Percentiles rank a stretch among this genome's conserved stretches.
phyloP scores from a whole-genome alignment of 2,888 invertebrate species.

The Melieria omissa region DNA sequence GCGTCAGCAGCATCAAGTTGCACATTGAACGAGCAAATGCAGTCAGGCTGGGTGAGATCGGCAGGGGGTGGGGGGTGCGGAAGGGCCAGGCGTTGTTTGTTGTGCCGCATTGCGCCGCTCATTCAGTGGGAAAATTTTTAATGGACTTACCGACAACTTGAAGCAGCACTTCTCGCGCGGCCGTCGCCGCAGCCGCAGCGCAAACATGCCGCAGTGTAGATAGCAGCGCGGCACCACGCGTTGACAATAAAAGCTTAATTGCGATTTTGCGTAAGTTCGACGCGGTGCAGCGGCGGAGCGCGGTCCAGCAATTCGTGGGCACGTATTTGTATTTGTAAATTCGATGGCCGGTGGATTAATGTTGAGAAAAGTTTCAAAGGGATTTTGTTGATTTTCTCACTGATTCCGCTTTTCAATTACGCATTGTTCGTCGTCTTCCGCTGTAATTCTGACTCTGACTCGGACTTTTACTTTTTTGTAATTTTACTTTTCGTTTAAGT shows the following conservation, averaged over 20 bases:
- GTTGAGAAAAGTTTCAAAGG: no score
- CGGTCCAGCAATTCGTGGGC: background rate
- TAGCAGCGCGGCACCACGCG: background rate
- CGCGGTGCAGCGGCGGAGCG: slow-evolving; percentile 23
- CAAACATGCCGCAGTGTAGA: background rate
- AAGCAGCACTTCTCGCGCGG: slow-evolving; percentile 13
- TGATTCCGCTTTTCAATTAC: no score
- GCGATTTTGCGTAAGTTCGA: slow-evolving; percentile 39
- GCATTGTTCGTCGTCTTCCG: no score
- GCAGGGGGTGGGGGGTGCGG: background rate
- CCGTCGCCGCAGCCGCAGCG: background rate
- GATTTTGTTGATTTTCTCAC: no score
- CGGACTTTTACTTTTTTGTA: no score
- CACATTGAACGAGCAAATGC: background rate
- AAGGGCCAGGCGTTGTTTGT: slow-evolving; percentile 3
- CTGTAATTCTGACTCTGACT: no score
- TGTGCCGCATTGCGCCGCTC: slow-evolving; percentile 12
- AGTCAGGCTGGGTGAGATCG: background rate
- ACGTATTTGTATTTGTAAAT: no score
- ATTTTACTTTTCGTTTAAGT: no score
- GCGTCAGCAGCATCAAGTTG: background rate
- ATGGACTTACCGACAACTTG: slow-evolving; percentile 24
- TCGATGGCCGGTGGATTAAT: no score
- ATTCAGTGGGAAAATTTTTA: slow-evolving; percentile 24
- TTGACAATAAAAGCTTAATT: slow-evolving; percentile 41